A percentile compares a stretch with the other conserved stretches of the same genome.
These are phyloP conservation scores for Yponomeuta cagnagella DNA, from an alignment of 2,888 invertebrate species.

Conservation along the genomic window DNA sequence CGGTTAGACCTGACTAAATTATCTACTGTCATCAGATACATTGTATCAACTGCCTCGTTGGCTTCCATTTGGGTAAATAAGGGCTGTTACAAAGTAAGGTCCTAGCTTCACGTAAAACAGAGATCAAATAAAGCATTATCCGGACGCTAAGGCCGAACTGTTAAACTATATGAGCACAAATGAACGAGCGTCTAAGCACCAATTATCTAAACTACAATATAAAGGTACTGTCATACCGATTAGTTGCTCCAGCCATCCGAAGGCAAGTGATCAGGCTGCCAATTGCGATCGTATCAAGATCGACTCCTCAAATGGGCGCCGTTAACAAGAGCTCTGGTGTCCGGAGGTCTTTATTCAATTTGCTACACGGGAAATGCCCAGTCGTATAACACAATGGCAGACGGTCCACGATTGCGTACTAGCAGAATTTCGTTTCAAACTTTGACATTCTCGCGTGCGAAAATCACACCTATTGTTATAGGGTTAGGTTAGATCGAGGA, in stretches of 20 bases:
- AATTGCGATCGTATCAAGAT: constrained; percentile 7
- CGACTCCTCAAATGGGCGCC: background rate
- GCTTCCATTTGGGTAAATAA: no score
- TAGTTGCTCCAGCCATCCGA: background rate
- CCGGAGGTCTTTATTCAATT: constrained; percentile 45
- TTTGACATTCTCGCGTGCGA: background rate
- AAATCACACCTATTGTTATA: background rate
- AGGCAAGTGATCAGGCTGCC: constrained; percentile 5
- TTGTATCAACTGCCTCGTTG: no score
- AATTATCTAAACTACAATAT: background rate
- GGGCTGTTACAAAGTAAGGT: no score
- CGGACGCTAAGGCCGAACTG: background rate
- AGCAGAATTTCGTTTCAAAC: background rate
- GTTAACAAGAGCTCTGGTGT: background rate
- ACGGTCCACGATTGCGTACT: background rate
- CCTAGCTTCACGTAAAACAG: no score
- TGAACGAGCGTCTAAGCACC: background rate
- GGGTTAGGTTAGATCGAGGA: background rate
- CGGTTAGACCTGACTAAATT: no score
- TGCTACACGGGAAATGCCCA: constrained; percentile 26
- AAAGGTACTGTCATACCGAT: background rate
- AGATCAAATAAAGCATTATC: no score
- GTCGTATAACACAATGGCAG: constrained; percentile 25
- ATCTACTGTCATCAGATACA: no score
- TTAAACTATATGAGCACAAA: background rate